phyloP scores from a whole-genome alignment of 2,113 vertebrate species.

The Bagarius yarrelli region DNA sequence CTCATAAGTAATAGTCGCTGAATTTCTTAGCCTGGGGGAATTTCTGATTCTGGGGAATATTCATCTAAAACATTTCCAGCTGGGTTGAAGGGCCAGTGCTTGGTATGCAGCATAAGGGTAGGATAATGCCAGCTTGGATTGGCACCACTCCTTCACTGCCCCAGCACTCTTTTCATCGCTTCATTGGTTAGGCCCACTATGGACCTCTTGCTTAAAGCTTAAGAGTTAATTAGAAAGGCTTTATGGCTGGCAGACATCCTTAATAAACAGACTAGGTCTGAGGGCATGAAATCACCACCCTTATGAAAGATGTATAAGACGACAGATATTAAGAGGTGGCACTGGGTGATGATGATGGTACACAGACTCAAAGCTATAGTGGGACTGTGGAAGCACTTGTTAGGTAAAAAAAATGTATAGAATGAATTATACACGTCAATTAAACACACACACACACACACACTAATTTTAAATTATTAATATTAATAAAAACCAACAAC shows the following conservation, averaged over 20 bases:
- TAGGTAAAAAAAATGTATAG: background rate
- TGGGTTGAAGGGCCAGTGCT: slow-evolving; percentile 14
- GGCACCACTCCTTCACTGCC: slow-evolving; percentile 2
- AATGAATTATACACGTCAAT: background rate
- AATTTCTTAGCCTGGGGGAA: too few species aligned
- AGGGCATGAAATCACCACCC: slow-evolving; percentile 15
- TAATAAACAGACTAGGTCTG: slow-evolving; percentile 35
- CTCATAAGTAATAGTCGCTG: too few species aligned
- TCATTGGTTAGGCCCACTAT: slow-evolving; percentile 30
- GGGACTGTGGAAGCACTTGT: background rate
- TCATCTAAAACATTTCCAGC: slow-evolving; percentile 19
- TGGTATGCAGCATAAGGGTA: slow-evolving; percentile 39
- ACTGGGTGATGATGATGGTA: background rate
- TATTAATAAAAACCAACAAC: background rate
- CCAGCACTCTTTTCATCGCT: slow-evolving; percentile 15
- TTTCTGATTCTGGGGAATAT: too few species aligned
- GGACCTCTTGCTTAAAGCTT: slow-evolving; percentile 29
- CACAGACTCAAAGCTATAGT: background rate
- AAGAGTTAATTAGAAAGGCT: slow-evolving; percentile 44
- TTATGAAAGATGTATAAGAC: background rate
- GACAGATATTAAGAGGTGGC: background rate
- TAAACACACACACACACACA: background rate
- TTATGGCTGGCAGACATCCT: slow-evolving; percentile 13
- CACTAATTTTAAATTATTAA: background rate
- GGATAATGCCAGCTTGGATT: slow-evolving; percentile 32